Evolutionary conservation across 2,797 vertebrate genomes (phyloP).

Genomic region (Amphiprion clarkii): DNA sequence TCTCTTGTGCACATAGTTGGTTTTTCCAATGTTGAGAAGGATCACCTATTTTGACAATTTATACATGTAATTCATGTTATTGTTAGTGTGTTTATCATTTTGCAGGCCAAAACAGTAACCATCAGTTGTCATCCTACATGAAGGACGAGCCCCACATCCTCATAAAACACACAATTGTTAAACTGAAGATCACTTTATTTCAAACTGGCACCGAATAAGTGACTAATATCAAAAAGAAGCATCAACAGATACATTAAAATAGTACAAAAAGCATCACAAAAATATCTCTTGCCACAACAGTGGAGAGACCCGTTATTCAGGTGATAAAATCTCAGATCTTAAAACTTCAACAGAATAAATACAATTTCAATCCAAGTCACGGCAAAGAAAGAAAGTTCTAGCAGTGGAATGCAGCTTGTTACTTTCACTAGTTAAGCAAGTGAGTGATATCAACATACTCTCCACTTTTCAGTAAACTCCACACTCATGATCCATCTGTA

Average conservation of each 20-base stretch:
- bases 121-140: not conserved
- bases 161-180: slow-evolving; percentile 13
- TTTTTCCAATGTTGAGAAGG: not conserved
- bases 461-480: slow-evolving; percentile 41
- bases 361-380: slow-evolving; percentile 51
- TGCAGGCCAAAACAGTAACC: not conserved
- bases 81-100: not conserved
- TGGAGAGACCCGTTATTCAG: slow-evolving; percentile 33
- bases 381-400: slow-evolving; percentile 31
- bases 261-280: slow-evolving; percentile 21
- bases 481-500: slow-evolving; percentile 18
- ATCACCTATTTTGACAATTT: not conserved
- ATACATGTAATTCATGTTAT: not conserved
- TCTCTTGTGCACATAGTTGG: not conserved
- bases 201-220: slow-evolving; percentile 52
- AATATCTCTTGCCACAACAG: slow-evolving; percentile 9
- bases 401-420: slow-evolving; percentile 58
- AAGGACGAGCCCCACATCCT: not conserved
- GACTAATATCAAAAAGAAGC: slow-evolving; percentile 35
- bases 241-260: slow-evolving; percentile 38
- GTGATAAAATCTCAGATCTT: slow-evolving; percentile 49
- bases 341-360: slow-evolving; percentile 73
- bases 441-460: slow-evolving; percentile 37
- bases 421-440: slow-evolving; percentile 43
- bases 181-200: slow-evolving; percentile 65